Conservation (phyloP, 2,888 invertebrate species). For the Microchrysa polita region DNA sequence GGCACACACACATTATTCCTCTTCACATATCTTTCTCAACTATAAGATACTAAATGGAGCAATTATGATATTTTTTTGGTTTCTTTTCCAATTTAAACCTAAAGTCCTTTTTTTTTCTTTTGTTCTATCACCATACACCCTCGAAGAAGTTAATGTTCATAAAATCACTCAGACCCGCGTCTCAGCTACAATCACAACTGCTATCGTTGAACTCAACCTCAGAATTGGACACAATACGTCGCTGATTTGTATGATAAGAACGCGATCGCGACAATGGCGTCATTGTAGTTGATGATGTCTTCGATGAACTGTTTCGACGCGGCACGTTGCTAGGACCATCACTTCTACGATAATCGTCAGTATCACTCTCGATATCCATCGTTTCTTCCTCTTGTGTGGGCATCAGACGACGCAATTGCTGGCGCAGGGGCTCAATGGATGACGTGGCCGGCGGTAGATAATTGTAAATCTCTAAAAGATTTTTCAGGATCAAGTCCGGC, state of each 20-base stretch:
- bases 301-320: slow-evolving; percentile 7
- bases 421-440: not conserved
- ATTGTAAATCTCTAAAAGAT: slow-evolving; percentile 59
- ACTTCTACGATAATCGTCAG: not conserved
- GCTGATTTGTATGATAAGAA: not conserved
- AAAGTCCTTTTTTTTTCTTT: not conserved
- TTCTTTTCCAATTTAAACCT: too few species aligned
- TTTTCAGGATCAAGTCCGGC: slow-evolving; percentile 59
- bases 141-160: not conserved
- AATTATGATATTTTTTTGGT: too few species aligned
- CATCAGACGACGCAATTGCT: not conserved
- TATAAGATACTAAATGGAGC: too few species aligned
- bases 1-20: too few species aligned
- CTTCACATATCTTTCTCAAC: too few species aligned
- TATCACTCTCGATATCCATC: not conserved
- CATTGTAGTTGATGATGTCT: too few species aligned
- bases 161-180: not conserved
- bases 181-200: slow-evolving; percentile 61
- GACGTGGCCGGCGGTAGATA: slow-evolving; percentile 55
- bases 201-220: slow-evolving; percentile 63
- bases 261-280: too few species aligned
- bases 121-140: not conserved
- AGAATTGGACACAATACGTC: slow-evolving; percentile 55
- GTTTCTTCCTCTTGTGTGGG: not conserved
- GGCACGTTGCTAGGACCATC: not conserved